Percentiles rank a stretch among this genome's conserved stretches.
Evolutionary conservation across 2,113 vertebrate species (phyloP).

Genomic region (Myrmecobius fasciatus): DNA sequence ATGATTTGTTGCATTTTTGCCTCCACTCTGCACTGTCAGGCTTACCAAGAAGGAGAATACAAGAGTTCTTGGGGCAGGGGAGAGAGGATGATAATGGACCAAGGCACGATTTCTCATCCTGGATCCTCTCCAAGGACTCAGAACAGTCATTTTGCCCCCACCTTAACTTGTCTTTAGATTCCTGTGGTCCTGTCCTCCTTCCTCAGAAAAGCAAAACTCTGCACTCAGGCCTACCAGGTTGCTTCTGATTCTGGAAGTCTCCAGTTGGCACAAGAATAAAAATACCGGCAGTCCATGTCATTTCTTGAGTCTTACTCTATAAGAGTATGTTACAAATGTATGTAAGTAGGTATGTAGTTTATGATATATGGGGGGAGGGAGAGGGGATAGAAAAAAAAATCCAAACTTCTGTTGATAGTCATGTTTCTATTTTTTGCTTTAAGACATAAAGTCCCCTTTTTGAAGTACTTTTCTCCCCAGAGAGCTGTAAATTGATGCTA

Average conservation of each 20-base stretch:
- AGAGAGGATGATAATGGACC: not conserved
- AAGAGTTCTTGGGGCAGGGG: not conserved
- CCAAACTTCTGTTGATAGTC: not conserved
- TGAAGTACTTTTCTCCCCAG: not conserved
- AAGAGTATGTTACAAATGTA: not conserved
- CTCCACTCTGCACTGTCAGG: not conserved
- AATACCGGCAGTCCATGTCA: not conserved
- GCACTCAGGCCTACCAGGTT: rapidly evolving
- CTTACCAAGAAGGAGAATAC: not conserved
- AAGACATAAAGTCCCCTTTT: not conserved
- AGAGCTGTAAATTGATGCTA: not conserved
- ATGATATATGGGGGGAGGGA: not conserved
- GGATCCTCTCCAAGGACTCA: not conserved
- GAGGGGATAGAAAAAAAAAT: not conserved
- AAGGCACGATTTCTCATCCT: not conserved
- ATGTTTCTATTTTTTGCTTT: not conserved
- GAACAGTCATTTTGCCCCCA: not conserved
- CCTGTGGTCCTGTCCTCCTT: not conserved
- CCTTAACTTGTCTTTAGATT: rapidly evolving
- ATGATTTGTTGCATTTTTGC: not conserved
- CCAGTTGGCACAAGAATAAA: not conserved
- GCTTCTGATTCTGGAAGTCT: not conserved
- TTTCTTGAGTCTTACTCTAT: not conserved
- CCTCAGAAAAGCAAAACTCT: not conserved
- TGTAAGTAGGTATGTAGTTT: not conserved